A percentile compares a stretch with the other conserved stretches of the same genome.
Conservation (phyloP, 2,888 invertebrate genomes). For the Caenorhabditis parvicauda region DNA sequence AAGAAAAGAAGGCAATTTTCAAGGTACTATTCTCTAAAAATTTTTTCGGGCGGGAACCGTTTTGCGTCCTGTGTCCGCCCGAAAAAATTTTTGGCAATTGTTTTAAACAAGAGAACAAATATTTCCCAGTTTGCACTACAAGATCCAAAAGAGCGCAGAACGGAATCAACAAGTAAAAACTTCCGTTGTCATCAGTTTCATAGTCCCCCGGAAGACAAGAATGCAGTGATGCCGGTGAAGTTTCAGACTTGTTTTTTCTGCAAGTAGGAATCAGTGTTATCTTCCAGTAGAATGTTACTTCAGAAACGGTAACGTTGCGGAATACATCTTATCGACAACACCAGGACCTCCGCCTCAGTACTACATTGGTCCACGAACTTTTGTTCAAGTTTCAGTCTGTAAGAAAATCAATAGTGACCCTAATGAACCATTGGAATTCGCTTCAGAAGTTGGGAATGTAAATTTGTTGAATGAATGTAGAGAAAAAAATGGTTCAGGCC, state of each 20-base stretch:
- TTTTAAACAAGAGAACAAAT: neutral
- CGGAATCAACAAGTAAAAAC: constrained; percentile 17
- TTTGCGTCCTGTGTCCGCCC: too few relatives aligned
- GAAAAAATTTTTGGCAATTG: too few relatives aligned
- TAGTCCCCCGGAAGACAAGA: constrained; percentile 11
- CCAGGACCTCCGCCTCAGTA: constrained; percentile 24
- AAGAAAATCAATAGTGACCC: constrained; percentile 33
- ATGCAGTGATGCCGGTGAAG: constrained; percentile 10
- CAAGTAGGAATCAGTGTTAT: constrained; percentile 10
- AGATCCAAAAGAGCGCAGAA: constrained; percentile 19
- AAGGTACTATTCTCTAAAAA: constrained; percentile 3
- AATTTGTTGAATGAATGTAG: neutral
- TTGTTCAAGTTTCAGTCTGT: constrained; percentile 34
- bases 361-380: constrained; percentile 25
- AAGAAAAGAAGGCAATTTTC: constrained; percentile 12
- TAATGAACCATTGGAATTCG: constrained; percentile 25
- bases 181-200: constrained; percentile 30
- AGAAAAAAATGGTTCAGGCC: constrained; percentile 18
- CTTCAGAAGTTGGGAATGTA: constrained; percentile 31
- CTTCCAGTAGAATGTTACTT: neutral
- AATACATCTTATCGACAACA: constrained; percentile 30
- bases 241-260: constrained; percentile 17
- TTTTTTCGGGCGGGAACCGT: too few relatives aligned
- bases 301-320: constrained; percentile 26
- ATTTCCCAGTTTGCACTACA: constrained; percentile 13